Percentiles rank a stretch among this genome's conserved stretches.
Conservation (phyloP, 2,888 invertebrate genomes). For the Hymenopus coronatus region DNA sequence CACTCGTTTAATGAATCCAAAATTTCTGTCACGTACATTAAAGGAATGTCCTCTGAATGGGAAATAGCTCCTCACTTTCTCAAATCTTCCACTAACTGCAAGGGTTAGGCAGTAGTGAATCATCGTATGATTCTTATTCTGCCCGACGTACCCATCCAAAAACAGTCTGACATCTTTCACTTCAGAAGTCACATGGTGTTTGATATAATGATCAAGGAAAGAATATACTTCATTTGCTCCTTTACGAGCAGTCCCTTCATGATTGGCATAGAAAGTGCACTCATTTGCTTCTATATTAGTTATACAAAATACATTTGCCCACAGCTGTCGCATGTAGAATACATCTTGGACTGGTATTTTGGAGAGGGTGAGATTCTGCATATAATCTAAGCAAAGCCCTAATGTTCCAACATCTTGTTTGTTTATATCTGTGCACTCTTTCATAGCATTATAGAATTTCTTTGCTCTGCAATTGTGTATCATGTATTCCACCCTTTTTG, state of each 20-base stretch:
- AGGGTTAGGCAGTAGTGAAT: no score
- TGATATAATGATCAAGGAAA: background rate
- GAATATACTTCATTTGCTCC: background rate
- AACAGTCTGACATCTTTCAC: background rate
- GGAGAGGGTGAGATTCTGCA: background rate
- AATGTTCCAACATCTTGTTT: no score
- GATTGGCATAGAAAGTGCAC: background rate
- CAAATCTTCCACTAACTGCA: no score
- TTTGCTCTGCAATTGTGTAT: no score
- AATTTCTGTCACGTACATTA: background rate
- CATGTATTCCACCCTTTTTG: no score
- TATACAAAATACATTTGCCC: background rate
- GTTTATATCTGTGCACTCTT: no score
- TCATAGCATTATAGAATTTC: no score
- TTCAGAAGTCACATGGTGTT: background rate
- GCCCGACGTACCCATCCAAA: background rate
- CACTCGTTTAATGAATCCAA: no score
- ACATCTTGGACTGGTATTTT: background rate
- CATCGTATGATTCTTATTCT: background rate
- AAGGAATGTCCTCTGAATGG: background rate
- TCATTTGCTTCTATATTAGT: background rate
- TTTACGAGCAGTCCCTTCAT: background rate
- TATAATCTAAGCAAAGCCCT: no score
- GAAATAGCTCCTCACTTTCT: background rate
- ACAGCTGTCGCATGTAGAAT: background rate